Percentiles rank a stretch among this genome's conserved stretches.
Conservation (phyloP, 2,888 invertebrate genomes). For the Hololepta plana region DNA sequence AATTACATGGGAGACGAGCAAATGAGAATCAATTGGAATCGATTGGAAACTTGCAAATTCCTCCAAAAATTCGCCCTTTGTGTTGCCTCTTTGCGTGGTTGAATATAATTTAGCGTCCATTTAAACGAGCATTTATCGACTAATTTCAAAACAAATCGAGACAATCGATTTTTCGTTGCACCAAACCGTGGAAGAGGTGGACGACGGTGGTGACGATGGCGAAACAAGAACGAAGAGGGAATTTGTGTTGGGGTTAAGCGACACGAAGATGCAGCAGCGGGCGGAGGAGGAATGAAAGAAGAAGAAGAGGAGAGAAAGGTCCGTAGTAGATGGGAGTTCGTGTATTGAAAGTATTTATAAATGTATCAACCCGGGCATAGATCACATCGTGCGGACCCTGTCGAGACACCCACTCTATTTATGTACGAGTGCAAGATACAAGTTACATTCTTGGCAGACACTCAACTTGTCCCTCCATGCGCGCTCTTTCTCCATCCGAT, state of each 20-base stretch:
- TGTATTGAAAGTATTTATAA: conserved; percentile 14
- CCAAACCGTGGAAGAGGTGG: conserved; percentile 4
- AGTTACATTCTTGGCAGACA: conserved; percentile 14
- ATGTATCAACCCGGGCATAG: conserved; percentile 13
- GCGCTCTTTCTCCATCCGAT: too few relatives aligned
- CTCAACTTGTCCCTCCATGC: too few relatives aligned
- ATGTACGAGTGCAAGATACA: conserved; percentile 14
- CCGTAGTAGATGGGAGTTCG: conserved; percentile 7
- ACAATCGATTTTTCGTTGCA: neutral
- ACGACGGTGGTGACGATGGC: conserved; percentile 9
- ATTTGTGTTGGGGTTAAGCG: conserved; percentile 7
- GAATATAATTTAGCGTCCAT: too few relatives aligned
- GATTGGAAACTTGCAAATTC: too few relatives aligned
- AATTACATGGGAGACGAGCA: too few relatives aligned
- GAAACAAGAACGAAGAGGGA: conserved; percentile 6
- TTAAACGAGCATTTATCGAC: too few relatives aligned
- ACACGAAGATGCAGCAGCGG: conserved; percentile 7
- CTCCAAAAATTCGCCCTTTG: neutral
- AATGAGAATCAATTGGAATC: too few relatives aligned
- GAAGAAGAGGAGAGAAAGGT: too few relatives aligned
- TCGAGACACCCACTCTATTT: conserved; percentile 14
- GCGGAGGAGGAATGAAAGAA: conserved; percentile 1
- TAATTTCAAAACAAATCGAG: too few relatives aligned
- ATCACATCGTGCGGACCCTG: conserved; percentile 13
- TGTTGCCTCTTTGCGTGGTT: too few relatives aligned